These are phyloP conservation scores for Hecatera dysodea DNA, from an alignment of 2,888 invertebrate genomes.

Conservation along the genomic window DNA sequence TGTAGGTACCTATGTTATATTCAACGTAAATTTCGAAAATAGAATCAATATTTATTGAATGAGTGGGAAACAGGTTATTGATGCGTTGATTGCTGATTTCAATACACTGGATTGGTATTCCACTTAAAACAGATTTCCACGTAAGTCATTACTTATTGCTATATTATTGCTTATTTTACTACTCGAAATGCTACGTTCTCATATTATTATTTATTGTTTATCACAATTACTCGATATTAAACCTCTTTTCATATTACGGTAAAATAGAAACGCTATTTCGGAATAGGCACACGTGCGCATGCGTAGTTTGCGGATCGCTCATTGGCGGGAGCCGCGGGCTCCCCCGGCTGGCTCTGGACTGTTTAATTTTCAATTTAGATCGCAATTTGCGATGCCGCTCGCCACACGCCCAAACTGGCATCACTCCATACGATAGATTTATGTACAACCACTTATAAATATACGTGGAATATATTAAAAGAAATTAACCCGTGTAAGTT, in stretches of 20 bases:
- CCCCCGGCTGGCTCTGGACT: constrained; percentile 71
- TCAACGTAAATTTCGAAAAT: not conserved
- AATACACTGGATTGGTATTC: constrained; percentile 3
- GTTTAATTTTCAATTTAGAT: constrained; percentile 92
- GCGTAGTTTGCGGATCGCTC: constrained; percentile 52
- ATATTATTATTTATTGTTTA: constrained; percentile 51
- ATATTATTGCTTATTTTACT: constrained; percentile 50
- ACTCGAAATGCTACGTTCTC: constrained; percentile 37
- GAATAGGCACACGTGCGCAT: constrained; percentile 53
- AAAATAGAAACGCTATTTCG: constrained; percentile 40
- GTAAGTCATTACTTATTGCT: constrained; percentile 38
- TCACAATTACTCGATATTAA: constrained; percentile 50
- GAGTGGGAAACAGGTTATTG: not conserved
- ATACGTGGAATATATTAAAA: constrained; percentile 86
- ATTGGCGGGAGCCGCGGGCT: constrained; percentile 55
- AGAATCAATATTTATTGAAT: not conserved
- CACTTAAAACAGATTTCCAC: constrained; percentile 42
- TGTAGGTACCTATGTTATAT: not conserved
- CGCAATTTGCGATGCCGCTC: constrained; percentile 90
- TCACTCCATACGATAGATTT: constrained; percentile 88
- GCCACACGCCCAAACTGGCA: constrained; percentile 88
- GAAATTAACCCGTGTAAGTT: constrained; percentile 88
- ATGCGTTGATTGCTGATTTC: constrained; percentile 25
- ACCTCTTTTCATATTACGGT: constrained; percentile 53
- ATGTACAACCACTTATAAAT: constrained; percentile 77